Base-by-base conservation (phyloP, 2,888 invertebrate genomes). In the Griposia aprilina region DNA sequence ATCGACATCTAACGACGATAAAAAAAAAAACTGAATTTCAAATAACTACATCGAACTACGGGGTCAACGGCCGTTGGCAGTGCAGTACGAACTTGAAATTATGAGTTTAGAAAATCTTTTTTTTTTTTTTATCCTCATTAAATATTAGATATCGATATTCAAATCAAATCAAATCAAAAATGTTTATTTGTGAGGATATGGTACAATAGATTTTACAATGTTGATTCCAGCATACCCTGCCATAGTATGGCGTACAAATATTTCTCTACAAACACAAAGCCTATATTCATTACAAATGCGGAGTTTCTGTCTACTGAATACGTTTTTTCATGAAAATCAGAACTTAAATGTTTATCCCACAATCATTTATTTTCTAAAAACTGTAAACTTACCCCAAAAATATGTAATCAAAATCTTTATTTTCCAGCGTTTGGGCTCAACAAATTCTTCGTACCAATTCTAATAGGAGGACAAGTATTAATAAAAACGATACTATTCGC, bases 401-500 rank as follows among this genome's bases (percentile, higher is more conserved):
- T 66, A 48, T 23, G 50, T 74, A 62, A 73, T 67, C 3, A 59
- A 67, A 30, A 2, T 26, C 2, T 76, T 69, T 69, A 17, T 65
- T 66, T 98, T 97, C 92, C 98, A 97, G 98, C 98, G 67, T 97
- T 98, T 93, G 98, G 98, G 50, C 95, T 99, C 78, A 99, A 98
- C 96, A 98, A 98, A 94, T 97, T 98, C 86, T 97, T 99, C 91
- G 97, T 98, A 90, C 99, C 99, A 0, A 95, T 99, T 73, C 97
- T 98, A 90, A 97, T 99, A 91, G 99, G 98, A 1, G 97, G 98
- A 10, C 98, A 99, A 95, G 97, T 99, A 2, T 82, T 93, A 73
- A 97, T 98, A 89, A 99, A 99, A 95, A 98, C 98, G 57, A 97
- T 98, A 67, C 95, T 99, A 41, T 97, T 99, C 55, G 98, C 98